These are phyloP conservation scores for Epirrhoe tristata DNA, from an alignment of 2,888 invertebrate genomes.

Conservation along the genomic window DNA sequence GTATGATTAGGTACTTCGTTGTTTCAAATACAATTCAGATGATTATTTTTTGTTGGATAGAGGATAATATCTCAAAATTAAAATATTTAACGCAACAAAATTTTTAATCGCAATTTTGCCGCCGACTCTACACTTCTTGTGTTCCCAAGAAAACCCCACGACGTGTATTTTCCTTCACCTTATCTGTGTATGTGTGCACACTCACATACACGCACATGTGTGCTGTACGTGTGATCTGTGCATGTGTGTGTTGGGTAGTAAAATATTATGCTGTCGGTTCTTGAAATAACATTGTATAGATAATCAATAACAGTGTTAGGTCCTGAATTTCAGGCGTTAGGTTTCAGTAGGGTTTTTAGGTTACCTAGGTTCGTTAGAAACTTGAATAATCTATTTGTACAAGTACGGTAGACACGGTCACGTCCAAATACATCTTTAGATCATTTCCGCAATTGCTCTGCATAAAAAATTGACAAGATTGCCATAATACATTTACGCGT, in stretches of 20 bases:
- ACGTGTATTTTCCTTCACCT: slow-evolving; percentile 81
- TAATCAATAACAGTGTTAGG: slow-evolving; percentile 83
- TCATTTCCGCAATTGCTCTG: no score
- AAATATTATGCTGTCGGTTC: slow-evolving; percentile 85
- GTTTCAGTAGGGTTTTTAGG: slow-evolving; percentile 40
- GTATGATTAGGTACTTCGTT: no score
- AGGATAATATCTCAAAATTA: background rate
- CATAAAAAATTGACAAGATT: no score
- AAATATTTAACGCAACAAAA: background rate
- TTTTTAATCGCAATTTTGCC: background rate
- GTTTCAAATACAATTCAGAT: no score
- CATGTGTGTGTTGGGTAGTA: slow-evolving; percentile 76
- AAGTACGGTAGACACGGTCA: background rate
- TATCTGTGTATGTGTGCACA: slow-evolving; percentile 49
- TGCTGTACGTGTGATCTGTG: slow-evolving; percentile 45
- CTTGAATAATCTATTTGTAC: no score
- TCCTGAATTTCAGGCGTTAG: slow-evolving; percentile 55
- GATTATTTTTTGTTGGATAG: no score
- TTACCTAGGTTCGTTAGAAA: background rate
- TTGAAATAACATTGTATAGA: slow-evolving; percentile 86
- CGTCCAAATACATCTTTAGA: no score
- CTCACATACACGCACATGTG: slow-evolving; percentile 44
- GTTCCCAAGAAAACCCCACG: slow-evolving; percentile 78
- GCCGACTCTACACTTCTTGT: slow-evolving; percentile 55
- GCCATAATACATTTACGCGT: no score